Base-by-base conservation (phyloP, 2,113 vertebrate species). In the Hepsetus odoe region DNA sequence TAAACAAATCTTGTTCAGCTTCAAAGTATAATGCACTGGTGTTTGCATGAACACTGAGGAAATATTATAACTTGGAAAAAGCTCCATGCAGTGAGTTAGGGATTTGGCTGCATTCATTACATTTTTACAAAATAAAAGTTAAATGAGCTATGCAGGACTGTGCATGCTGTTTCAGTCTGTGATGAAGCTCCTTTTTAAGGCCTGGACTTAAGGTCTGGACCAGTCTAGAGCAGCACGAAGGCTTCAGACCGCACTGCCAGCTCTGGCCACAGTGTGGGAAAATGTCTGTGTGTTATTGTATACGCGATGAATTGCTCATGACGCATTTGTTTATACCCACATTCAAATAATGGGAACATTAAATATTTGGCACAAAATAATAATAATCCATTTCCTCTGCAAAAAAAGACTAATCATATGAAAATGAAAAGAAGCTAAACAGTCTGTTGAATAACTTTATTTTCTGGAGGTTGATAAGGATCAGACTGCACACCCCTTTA, bases 311-410 rank as follows among this genome's bases (percentile, higher is more conserved):
- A 90, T 88, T 67, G 85, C 85, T 87, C 83, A 83, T 92, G 90
- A 92, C 87, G 74, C 84, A 85, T 90, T 91, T 92, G 92, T 92
- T 94, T 93, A 92, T 90, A 71, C n/a, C 18, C 83, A 69, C 40
- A n/a, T 80, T 87, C 82, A 83, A 91, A 93, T 92, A 94, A 92
- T 91, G 90, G 88, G 89, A 93, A 93, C 86, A 87, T 92, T 92
- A 92, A 92, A 93, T 93, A 93, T 92, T 93, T 94, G 90, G 89
- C 74, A 83, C 24, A 80, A 81, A 89, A 91, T 88, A 86, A 90
- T 91, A 91, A 92, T 90, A 89, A 88, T 90, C 87, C 80, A 82
- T 90, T 91, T 92, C 89, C 82, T 90, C 84, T 56, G 75, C 58
- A 67, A 80, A 88, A 86, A 85, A 83, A 80, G 75, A 88, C 79